Evolutionary conservation across 2,113 vertebrate genomes (phyloP).

Genomic region (Saccopteryx leptura): DNA sequence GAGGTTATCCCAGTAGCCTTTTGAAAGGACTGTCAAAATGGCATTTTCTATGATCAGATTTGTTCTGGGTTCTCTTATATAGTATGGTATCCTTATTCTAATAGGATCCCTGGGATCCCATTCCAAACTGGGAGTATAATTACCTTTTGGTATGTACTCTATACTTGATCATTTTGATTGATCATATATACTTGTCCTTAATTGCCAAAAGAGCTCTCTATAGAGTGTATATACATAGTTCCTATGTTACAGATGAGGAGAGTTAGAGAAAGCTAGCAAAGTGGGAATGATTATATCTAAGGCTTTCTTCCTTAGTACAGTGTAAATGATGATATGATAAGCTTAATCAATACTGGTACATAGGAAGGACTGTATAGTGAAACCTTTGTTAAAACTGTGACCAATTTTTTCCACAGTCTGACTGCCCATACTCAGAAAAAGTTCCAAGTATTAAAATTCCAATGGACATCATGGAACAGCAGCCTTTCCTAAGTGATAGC

Average conservation of each 20-base stretch:
- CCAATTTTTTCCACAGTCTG: constrained; percentile 96
- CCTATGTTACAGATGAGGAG: constrained; percentile 16
- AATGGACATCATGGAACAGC: constrained; percentile 99
- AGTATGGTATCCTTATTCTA: not conserved
- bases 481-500: constrained; percentile 98
- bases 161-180: not conserved
- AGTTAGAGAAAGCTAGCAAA: constrained; percentile 24
- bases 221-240: not conserved
- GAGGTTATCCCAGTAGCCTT: not conserved
- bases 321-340: not conserved
- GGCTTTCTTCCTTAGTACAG: not conserved
- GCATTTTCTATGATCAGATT: not conserved
- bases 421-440: constrained; percentile 98
- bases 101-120: not conserved
- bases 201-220: not conserved
- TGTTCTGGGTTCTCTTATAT: constrained; percentile 13
- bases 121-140: not conserved
- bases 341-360: not conserved
- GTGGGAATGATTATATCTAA: not conserved
- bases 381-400: constrained; percentile 87
- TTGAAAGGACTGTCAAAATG: not conserved
- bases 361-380: not conserved
- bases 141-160: not conserved
- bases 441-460: constrained; percentile 99
- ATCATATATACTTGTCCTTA: not conserved